phyloP scores from a whole-genome alignment of 1,140 invertebrate genomes.

The Ctenoplectra terminalis region DNA sequence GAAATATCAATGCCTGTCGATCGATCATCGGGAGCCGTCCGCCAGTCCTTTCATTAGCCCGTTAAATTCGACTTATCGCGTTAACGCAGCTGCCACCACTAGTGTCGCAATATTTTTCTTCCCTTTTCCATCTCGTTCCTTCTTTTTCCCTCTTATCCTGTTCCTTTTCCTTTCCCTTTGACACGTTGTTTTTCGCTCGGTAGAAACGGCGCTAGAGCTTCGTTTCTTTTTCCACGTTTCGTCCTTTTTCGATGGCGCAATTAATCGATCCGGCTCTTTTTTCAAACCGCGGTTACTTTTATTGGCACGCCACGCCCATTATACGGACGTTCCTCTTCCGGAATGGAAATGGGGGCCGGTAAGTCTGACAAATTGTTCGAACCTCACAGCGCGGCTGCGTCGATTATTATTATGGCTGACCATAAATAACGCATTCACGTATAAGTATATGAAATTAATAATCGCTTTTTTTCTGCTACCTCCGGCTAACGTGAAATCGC shows the following conservation, averaged over 20 bases:
- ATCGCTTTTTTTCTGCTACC: not conserved
- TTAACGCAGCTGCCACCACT: constrained; percentile 48
- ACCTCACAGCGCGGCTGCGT: not conserved
- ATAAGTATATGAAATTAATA: not conserved
- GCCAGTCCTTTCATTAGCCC: constrained; percentile 52
- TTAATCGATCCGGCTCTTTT: constrained; percentile 5
- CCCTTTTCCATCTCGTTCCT: too few species aligned
- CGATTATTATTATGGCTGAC: not conserved
- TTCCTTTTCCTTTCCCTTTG: too few species aligned
- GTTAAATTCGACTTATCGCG: constrained; percentile 63
- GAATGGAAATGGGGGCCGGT: constrained; percentile 2
- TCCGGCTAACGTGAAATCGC: not conserved
- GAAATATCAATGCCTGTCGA: constrained; percentile 49
- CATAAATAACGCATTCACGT: not conserved
- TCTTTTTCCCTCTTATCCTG: not conserved
- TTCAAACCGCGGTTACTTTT: not conserved
- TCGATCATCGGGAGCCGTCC: constrained; percentile 42
- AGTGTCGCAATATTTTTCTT: constrained; percentile 3
- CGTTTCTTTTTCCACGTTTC: not conserved
- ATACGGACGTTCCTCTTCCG: not conserved
- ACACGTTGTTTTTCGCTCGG: too few species aligned
- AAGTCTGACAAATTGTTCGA: constrained; percentile 29
- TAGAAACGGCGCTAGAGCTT: too few species aligned
- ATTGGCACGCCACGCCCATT: constrained; percentile 6
- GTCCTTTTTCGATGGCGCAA: too few species aligned